Conservation (phyloP, 2,888 invertebrate genomes). For the Rotaria magnacalcarata region DNA sequence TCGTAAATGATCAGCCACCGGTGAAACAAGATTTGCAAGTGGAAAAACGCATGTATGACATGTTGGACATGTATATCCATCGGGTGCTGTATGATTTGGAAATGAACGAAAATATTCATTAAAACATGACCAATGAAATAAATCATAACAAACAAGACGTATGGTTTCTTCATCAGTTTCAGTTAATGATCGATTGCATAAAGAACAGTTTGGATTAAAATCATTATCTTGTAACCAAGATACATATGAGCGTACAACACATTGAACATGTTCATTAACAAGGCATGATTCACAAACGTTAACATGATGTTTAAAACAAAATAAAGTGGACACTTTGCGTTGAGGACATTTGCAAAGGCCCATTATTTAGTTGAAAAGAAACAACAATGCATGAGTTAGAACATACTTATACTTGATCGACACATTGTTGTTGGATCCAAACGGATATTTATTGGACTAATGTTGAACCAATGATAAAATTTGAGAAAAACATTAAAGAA, state of each 20-base stretch:
- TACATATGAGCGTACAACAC: constrained; percentile 92
- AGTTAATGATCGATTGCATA: constrained; percentile 67
- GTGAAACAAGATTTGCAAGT: constrained; percentile 76
- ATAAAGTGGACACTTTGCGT: constrained; percentile 89
- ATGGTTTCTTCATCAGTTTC: constrained; percentile 53
- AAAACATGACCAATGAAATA: constrained; percentile 91
- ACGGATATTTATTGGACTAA: not conserved
- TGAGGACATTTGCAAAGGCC: constrained; percentile 86
- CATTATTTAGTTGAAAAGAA: not conserved
- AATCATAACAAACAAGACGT: constrained; percentile 87
- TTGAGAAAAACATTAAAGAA: not conserved
- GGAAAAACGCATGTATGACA: constrained; percentile 51
- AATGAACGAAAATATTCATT: constrained; percentile 76
- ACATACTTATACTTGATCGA: not conserved
- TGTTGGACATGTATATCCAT: constrained; percentile 75
- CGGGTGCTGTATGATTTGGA: constrained; percentile 86
- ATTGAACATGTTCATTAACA: constrained; percentile 85
- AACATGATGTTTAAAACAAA: constrained; percentile 96
- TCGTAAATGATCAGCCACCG: constrained; percentile 83
- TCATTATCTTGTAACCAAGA: constrained; percentile 97
- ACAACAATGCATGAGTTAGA: not conserved
- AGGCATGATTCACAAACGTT: constrained; percentile 99
- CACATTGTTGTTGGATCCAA: not conserved
- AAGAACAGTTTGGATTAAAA: constrained; percentile 83
- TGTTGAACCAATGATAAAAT: not conserved